Conservation (phyloP, 2,888 invertebrate species). For the Parnassius orleans region DNA sequence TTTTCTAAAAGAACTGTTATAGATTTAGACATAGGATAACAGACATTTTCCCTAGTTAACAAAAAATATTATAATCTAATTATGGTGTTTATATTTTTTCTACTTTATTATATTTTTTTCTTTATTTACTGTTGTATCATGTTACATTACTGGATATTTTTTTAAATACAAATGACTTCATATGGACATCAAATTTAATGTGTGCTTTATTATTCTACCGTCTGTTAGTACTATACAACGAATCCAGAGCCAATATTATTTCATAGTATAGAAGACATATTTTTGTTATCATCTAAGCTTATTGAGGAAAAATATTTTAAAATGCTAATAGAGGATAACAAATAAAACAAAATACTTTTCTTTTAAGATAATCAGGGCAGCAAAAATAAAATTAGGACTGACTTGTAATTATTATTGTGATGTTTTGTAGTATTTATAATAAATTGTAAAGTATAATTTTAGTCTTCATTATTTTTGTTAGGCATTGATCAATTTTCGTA, state of each 20-base stretch:
- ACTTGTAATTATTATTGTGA: slow-evolving; percentile 26
- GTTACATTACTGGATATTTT: slow-evolving; percentile 31
- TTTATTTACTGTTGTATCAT: slow-evolving; percentile 28
- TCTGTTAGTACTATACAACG: slow-evolving; percentile 53
- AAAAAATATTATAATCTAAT: slow-evolving; percentile 49
- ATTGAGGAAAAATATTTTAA: neutral
- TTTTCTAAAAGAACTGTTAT: slow-evolving; percentile 74
- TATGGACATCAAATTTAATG: slow-evolving; percentile 17
- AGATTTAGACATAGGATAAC: slow-evolving; percentile 53
- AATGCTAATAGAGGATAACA: neutral
- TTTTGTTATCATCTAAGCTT: slow-evolving; percentile 24
- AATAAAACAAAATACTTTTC: slow-evolving; percentile 4
- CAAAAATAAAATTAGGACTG: slow-evolving; percentile 17
- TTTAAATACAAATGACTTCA: slow-evolving; percentile 25
- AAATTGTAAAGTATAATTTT: slow-evolving; percentile 6
- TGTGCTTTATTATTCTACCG: slow-evolving; percentile 44
- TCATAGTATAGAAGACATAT: slow-evolving; percentile 37
- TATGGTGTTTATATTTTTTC: slow-evolving; percentile 55
- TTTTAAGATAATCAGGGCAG: slow-evolving; percentile 9
- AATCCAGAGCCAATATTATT: slow-evolving; percentile 48
- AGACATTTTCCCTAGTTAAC: slow-evolving; percentile 47
- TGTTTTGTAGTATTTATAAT: slow-evolving; percentile 17
- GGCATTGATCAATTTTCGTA: neutral
- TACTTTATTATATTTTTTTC: slow-evolving; percentile 39
- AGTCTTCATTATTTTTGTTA: neutral